phyloP scores from a whole-genome alignment of 2,888 invertebrate species.

The Athalia rosae region DNA sequence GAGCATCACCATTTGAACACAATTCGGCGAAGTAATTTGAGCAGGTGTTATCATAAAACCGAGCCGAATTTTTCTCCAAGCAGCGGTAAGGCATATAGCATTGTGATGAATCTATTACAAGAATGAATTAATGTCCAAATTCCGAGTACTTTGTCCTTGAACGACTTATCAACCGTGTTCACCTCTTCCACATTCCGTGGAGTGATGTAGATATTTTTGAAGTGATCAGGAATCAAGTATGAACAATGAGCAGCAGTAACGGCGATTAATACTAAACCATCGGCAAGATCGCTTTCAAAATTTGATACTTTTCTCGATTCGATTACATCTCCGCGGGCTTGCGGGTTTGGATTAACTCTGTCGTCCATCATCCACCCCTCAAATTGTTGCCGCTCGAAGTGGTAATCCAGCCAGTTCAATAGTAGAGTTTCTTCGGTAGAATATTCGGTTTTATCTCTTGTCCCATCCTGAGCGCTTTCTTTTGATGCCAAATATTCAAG shows the following conservation, averaged over 20 bases:
- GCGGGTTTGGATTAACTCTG: slow-evolving; percentile 56
- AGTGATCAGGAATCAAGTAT: slow-evolving; percentile 75
- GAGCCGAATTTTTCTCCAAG: slow-evolving; percentile 76
- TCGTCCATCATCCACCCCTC: slow-evolving; percentile 72
- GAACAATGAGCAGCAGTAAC: slow-evolving; percentile 78
- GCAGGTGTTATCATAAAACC: slow-evolving; percentile 76
- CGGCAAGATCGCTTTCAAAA: slow-evolving; percentile 76
- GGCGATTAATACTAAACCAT: slow-evolving; percentile 77
- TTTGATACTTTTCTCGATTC: slow-evolving; percentile 62
- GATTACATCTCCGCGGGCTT: slow-evolving; percentile 51
- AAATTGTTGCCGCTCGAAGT: slow-evolving; percentile 69
- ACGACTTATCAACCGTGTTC: slow-evolving; percentile 32
- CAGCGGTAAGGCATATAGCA: slow-evolving; percentile 76
- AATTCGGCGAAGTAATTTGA: slow-evolving; percentile 76
- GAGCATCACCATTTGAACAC: slow-evolving; percentile 78
- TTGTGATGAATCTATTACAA: slow-evolving; percentile 75
- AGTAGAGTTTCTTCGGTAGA: slow-evolving; percentile 65
- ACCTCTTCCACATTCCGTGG: slow-evolving; percentile 70
- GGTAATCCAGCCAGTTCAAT: slow-evolving; percentile 72
- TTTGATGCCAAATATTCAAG: background rate
- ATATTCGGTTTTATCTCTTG: slow-evolving; percentile 25
- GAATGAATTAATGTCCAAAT: background rate
- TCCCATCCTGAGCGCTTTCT: background rate
- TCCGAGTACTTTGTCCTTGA: too few species aligned
- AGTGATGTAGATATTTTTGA: slow-evolving; percentile 73